phyloP scores from a whole-genome alignment of 2,797 vertebrate species.

The Vultur gryphus region DNA sequence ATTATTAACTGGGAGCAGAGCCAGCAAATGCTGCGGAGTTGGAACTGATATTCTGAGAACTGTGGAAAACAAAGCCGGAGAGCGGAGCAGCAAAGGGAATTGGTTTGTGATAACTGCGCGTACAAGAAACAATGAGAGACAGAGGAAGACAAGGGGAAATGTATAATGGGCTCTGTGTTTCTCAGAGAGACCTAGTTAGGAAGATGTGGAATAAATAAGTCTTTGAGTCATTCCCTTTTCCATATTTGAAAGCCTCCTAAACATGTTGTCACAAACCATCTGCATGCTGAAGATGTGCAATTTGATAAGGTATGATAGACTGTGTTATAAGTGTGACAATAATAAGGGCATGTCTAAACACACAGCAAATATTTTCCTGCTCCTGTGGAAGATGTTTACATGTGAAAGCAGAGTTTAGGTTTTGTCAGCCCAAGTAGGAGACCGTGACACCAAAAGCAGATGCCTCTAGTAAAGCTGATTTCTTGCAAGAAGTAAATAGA shows the following conservation, averaged over 20 bases:
- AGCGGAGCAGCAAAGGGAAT: not conserved
- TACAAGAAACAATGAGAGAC: not conserved
- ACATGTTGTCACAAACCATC: not conserved
- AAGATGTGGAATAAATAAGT: not conserved
- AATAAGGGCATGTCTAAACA: conserved; percentile 57
- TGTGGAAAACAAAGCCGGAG: not conserved
- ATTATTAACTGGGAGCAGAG: conserved; percentile 36
- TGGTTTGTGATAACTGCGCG: not conserved
- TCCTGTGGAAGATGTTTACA: not conserved
- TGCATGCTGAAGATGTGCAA: conserved; percentile 47
- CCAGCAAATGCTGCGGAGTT: not conserved
- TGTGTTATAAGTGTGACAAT: conserved; percentile 17
- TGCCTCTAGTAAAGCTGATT: not conserved
- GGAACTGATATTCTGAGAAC: not conserved
- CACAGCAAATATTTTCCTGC: conserved; percentile 30
- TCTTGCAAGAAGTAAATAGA: not conserved
- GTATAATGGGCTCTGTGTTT: not conserved
- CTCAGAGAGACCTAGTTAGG: not conserved
- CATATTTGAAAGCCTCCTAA: not conserved
- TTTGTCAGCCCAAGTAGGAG: conserved; percentile 14
- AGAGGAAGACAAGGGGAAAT: not conserved
- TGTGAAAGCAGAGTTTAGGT: conserved; percentile 11
- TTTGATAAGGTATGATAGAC: conserved; percentile 24
- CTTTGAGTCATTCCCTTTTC: not conserved
- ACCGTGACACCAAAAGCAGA: not conserved